Percentiles rank a stretch among this genome's conserved stretches.
Conservation (phyloP, 2,888 invertebrate species). For the Leucophenga montana region DNA sequence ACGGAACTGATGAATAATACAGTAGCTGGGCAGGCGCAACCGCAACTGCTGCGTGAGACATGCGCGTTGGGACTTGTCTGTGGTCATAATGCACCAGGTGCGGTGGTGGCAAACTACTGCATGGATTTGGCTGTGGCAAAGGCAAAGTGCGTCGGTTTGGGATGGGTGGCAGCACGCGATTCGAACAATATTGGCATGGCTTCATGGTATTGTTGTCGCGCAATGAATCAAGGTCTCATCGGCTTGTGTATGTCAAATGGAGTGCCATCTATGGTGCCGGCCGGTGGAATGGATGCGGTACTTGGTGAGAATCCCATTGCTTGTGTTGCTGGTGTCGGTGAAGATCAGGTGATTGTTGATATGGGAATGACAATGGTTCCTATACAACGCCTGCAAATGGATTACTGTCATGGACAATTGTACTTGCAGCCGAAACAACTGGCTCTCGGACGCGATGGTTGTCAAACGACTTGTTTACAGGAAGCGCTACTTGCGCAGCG, state of each 20-base stretch:
- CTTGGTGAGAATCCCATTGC: constrained; percentile 43
- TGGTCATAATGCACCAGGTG: constrained; percentile 48
- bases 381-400: constrained; percentile 39
- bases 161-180: constrained; percentile 42
- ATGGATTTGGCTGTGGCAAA: constrained; percentile 49
- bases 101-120: constrained; percentile 49
- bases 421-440: constrained; percentile 18
- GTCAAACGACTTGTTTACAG: constrained; percentile 28
- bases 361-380: constrained; percentile 38
- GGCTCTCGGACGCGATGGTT: constrained; percentile 38
- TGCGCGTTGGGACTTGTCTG: constrained; percentile 42
- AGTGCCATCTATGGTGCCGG: constrained; percentile 40
- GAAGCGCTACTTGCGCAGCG: constrained; percentile 44
- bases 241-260: constrained; percentile 51
- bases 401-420: constrained; percentile 39
- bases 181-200: constrained; percentile 50
- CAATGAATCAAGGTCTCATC: constrained; percentile 46
- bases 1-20: constrained; percentile 42
- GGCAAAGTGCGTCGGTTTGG: constrained; percentile 42
- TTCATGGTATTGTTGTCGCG: constrained; percentile 47
- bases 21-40: constrained; percentile 31
- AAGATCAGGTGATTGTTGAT: constrained; percentile 41
- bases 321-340: constrained; percentile 36
- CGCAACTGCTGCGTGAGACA: constrained; percentile 36
- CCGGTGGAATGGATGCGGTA: constrained; percentile 41